A percentile compares a stretch with the other conserved stretches of the same genome.
phyloP scores from a whole-genome alignment of 2,797 vertebrate species.

The Tarsius wallacei region DNA sequence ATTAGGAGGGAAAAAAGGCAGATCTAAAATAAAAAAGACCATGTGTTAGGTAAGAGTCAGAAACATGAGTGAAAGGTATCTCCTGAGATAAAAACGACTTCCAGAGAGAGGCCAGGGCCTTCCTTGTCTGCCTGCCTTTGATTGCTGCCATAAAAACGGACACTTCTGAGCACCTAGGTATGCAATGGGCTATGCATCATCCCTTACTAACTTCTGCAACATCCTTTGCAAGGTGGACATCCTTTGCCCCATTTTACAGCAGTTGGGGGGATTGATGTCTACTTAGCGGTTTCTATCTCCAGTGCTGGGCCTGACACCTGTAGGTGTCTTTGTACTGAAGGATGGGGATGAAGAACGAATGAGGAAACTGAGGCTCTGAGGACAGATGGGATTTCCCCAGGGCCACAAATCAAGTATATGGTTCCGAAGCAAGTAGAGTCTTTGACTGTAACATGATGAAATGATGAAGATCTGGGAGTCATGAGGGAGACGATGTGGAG shows the following conservation, averaged over 20 bases:
- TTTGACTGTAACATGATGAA: not conserved
- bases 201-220: not conserved
- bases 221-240: not conserved
- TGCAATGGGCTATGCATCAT: rapidly evolving
- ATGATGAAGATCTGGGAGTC: not conserved
- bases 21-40: not conserved
- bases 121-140: not conserved
- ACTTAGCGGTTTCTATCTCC: not conserved
- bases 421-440: not conserved
- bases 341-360: not conserved
- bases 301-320: not conserved
- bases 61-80: slow-evolving; percentile 30
- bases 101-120: not conserved
- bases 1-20: not conserved
- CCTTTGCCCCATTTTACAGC: not conserved
- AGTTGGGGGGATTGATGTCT: not conserved
- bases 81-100: slow-evolving; percentile 24
- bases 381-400: not conserved
- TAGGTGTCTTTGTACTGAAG: not conserved
- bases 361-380: not conserved
- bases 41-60: not conserved
- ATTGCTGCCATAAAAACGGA: not conserved
- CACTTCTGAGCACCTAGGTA: not conserved
- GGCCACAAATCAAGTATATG: not conserved
- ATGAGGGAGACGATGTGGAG: not conserved